Conservation (phyloP, 2,113 vertebrate species). For the Petrocephalus microphthalmus region DNA sequence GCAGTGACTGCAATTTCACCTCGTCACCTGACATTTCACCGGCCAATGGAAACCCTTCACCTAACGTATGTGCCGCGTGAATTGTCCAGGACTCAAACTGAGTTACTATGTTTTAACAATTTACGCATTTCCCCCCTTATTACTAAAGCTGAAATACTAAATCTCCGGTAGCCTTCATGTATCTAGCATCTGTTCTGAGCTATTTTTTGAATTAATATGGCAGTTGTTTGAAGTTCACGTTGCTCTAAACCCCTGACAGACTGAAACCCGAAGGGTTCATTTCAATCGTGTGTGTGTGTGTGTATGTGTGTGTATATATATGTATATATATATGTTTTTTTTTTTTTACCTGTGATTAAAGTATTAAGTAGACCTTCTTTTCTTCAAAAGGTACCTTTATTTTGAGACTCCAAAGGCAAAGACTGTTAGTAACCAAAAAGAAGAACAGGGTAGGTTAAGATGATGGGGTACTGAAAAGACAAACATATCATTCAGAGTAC, state of each 20-base stretch:
- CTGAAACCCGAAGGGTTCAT: background rate
- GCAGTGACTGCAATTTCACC: conserved; percentile 10
- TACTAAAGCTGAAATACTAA: background rate
- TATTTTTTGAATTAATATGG: background rate
- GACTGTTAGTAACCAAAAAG: background rate
- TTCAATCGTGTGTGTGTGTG: background rate
- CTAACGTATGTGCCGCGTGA: background rate
- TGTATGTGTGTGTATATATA: no score
- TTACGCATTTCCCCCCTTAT: background rate
- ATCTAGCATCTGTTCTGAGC: background rate
- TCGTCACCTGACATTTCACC: background rate
- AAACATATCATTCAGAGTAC: background rate
- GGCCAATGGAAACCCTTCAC: background rate
- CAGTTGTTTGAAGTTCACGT: background rate
- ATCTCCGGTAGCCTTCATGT: background rate
- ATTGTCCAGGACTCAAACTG: background rate
- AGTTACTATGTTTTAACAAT: background rate
- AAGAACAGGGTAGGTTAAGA: background rate
- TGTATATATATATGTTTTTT: background rate
- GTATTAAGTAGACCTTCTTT: background rate
- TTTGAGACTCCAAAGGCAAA: background rate
- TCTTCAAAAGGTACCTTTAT: background rate
- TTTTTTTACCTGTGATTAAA: background rate
- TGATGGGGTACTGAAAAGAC: background rate
- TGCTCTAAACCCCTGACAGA: background rate